phyloP scores from a whole-genome alignment of 2,888 invertebrate genomes.

The Harmothoe impar region DNA sequence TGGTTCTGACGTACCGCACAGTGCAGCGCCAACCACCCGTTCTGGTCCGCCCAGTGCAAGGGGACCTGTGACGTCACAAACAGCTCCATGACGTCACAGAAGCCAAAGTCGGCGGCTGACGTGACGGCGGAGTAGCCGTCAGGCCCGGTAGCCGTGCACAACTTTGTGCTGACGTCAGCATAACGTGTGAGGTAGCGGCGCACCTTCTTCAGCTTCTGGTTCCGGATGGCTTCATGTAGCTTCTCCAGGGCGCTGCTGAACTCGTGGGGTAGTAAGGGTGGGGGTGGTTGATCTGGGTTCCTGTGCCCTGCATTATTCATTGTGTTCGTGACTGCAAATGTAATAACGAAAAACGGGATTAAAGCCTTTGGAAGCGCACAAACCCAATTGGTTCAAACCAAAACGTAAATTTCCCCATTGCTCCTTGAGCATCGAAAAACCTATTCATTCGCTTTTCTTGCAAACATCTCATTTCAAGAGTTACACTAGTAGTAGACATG shows the following conservation, averaged over 20 bases:
- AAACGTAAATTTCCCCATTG: not conserved
- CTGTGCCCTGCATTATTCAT: not conserved
- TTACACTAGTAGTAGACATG: too few species aligned
- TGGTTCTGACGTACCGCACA: conserved; percentile 64
- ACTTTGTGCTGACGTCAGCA: conserved; percentile 63
- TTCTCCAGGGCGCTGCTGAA: conserved; percentile 63
- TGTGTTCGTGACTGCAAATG: not conserved
- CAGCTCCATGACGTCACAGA: conserved; percentile 63
- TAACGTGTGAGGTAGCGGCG: conserved; percentile 68
- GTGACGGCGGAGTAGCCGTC: conserved; percentile 69
- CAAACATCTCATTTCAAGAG: too few species aligned
- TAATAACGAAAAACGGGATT: not conserved
- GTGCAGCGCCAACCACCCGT: conserved; percentile 70
- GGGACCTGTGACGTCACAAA: conserved; percentile 66
- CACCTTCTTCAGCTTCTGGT: conserved; percentile 64
- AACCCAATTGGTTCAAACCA: not conserved
- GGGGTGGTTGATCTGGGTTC: not conserved
- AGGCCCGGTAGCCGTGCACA: conserved; percentile 69
- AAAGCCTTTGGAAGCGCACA: not conserved
- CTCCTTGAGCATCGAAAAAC: not conserved
- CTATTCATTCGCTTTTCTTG: too few species aligned
- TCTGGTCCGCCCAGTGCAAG: conserved; percentile 69
- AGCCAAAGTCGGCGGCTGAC: conserved; percentile 69
- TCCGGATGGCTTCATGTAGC: conserved; percentile 63
- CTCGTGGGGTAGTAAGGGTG: conserved; percentile 57